Base-by-base conservation (phyloP, 2,888 invertebrate species). In the Gari tellinella region DNA sequence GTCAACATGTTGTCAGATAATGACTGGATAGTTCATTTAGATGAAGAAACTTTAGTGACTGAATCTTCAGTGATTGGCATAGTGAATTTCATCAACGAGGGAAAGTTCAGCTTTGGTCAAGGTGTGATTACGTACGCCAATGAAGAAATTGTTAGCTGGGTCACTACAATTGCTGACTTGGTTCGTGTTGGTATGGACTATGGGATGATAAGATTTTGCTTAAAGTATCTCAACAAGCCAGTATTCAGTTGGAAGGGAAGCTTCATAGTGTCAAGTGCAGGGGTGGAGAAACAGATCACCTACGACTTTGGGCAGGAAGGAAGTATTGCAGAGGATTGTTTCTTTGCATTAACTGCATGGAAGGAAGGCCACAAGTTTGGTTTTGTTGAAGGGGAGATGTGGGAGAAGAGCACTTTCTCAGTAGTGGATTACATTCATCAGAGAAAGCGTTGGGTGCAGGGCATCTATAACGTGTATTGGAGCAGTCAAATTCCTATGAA, bases 11-110 rank as follows among this genome's bases (percentile, higher is more conserved):
- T 89, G 17, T 79, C 80, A 0, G 84, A 88, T 25, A 83, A 84
- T 63, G 89, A 89, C 67, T 89, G 88, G 88, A 86, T 89, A 23
- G 84, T 89, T 1, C 89, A 89, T 68, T 67, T 89, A 26, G 89
- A 89, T 63, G 89, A 89, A 68, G 89, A 89, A 73, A 88, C 88
- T 0, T 45, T 89, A 0, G 70, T 89, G 25, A 88, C 89, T 2
- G 86, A 87, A 53, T 81, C 84, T 5, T 83, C 86, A 15, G 82
- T 87, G 15, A 84, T 86, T 25, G 89, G 89, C 17, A 86, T 88
- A n/a, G 79, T 88, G 12, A 88, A 89, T 72, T 89, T 89, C 61
- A 85, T 88, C 31, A 82, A 82, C 25, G 82, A 86, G 7, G 86
- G 86, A 15, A 72, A 80, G 12, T 81, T 83, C 45, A 76, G 80